These are phyloP conservation scores for Marcusenius ussheri DNA, from an alignment of 2,113 vertebrate species.

Conservation along the genomic window DNA sequence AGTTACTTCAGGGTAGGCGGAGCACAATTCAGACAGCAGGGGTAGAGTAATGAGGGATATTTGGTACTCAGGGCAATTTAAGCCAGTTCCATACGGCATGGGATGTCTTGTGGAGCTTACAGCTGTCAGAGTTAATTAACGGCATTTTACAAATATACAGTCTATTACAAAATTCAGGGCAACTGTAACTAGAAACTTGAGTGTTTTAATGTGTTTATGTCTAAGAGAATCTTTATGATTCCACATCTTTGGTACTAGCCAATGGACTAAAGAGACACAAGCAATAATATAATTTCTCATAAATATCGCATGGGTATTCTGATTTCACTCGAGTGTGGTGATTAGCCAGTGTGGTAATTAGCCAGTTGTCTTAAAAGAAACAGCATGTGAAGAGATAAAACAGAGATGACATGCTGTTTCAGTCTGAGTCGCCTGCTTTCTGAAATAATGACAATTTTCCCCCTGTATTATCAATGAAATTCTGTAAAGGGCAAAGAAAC, in stretches of 20 bases:
- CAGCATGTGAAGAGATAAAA: not conserved
- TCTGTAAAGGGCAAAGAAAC: not conserved
- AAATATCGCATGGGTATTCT: not conserved
- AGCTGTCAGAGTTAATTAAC: conserved; percentile 33
- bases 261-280: not conserved
- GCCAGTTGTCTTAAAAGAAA: not conserved
- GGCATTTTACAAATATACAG: not conserved
- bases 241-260: not conserved
- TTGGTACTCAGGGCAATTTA: conserved; percentile 38
- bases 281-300: not conserved
- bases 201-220: not conserved
- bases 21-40: not conserved
- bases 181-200: conserved; percentile 21
- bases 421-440: not conserved
- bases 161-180: conserved; percentile 27
- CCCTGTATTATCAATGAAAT: not conserved
- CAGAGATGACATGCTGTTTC: not conserved
- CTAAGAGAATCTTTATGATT: not conserved
- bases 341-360: not conserved
- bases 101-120: conserved; percentile 27
- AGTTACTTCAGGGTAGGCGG: not conserved
- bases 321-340: not conserved
- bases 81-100: conserved; percentile 47
- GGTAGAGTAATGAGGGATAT: not conserved
- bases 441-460: not conserved